Evolutionary conservation across 2,113 vertebrate species (phyloP).

Genomic region (Origma solitaria): DNA sequence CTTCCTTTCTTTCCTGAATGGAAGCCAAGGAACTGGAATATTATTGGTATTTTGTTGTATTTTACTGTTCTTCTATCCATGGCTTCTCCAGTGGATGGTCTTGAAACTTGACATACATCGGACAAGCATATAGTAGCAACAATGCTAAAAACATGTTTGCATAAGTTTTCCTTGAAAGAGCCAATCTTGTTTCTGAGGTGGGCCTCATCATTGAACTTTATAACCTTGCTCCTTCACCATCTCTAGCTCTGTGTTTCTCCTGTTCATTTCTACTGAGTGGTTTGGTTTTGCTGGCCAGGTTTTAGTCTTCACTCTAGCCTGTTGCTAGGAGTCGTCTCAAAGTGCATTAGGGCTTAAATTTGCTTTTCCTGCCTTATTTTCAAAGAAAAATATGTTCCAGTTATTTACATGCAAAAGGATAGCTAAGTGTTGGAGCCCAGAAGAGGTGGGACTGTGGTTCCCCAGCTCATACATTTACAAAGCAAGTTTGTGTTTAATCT

Average conservation of each 20-base stretch:
- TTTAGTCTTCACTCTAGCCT: neutral
- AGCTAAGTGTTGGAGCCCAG: neutral
- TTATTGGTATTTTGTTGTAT: neutral
- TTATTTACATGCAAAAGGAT: neutral
- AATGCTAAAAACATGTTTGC: neutral
- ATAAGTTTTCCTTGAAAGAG: neutral
- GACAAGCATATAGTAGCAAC: neutral
- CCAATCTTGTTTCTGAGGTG: neutral
- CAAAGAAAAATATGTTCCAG: neutral
- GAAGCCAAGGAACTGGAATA: neutral
- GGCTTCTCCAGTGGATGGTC: neutral
- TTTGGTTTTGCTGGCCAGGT: neutral
- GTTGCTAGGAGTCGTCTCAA: neutral
- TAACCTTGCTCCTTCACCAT: neutral
- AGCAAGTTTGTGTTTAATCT: neutral
- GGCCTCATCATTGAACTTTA: fast-evolving
- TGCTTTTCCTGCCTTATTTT: neutral
- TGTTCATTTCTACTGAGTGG: neutral
- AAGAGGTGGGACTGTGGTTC: neutral
- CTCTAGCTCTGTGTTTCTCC: neutral
- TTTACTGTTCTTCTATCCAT: neutral
- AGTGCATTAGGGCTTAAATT: neutral
- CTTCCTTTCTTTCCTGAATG: neutral
- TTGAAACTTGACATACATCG: neutral
- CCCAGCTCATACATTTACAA: neutral